A percentile compares a stretch with the other conserved stretches of the same genome.
Evolutionary conservation across 2,888 invertebrate genomes (phyloP).

Genomic region (Cancer borealis): DNA sequence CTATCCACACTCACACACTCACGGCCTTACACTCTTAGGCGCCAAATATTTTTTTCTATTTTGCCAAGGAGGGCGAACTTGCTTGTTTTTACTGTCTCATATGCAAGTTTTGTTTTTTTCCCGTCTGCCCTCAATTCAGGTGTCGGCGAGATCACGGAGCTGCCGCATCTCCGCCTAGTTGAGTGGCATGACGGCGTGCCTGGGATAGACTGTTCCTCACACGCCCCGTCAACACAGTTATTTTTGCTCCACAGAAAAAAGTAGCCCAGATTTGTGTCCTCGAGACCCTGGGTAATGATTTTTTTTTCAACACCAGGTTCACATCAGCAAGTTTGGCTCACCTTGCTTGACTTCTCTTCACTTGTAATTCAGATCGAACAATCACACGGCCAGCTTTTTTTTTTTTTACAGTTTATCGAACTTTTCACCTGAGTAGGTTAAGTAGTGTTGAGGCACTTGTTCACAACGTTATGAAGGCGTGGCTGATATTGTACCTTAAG

Average conservation of each 20-base stretch:
- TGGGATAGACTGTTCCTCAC: neutral
- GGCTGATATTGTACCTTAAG: neutral
- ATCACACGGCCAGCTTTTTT: neutral
- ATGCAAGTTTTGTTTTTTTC: neutral
- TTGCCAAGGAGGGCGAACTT: neutral
- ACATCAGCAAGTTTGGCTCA: neutral
- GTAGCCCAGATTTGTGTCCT: neutral
- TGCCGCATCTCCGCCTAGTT: neutral
- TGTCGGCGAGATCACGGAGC: neutral
- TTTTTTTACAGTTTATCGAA: neutral
- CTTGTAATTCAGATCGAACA: neutral
- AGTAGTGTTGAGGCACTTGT: neutral
- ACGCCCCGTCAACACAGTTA: neutral
- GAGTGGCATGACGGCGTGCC: neutral
- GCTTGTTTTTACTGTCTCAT: neutral
- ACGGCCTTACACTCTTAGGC: neutral
- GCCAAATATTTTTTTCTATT: neutral
- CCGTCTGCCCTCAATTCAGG: neutral
- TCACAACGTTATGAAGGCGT: neutral
- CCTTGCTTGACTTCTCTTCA: neutral
- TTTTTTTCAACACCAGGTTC: neutral
- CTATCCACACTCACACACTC: neutral
- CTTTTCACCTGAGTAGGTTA: neutral
- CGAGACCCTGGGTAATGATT: neutral
- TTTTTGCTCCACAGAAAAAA: neutral